Conservation (phyloP, 2,797 vertebrate genomes). For the Gambusia yucatana region DNA sequence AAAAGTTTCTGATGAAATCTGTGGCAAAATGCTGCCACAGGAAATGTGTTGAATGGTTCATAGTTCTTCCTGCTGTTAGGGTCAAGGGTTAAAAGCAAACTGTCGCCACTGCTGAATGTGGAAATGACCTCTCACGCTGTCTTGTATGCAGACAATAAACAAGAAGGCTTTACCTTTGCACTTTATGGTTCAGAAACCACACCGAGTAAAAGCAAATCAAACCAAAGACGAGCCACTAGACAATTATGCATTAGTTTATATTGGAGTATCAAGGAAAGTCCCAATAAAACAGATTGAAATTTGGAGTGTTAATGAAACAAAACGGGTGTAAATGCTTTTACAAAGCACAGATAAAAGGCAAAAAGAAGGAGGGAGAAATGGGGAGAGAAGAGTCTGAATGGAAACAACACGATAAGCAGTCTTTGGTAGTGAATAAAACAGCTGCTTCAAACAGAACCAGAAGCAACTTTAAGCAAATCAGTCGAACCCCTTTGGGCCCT, state of each 20-base stretch:
- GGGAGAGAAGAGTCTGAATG: not conserved
- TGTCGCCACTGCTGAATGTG: conserved; percentile 30
- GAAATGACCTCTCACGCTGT: conserved; percentile 24
- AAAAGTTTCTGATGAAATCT: conserved; percentile 63
- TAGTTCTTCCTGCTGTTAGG: conserved; percentile 29
- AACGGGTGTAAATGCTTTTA: not conserved
- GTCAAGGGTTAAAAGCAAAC: conserved; percentile 38
- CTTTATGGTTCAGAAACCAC: conserved; percentile 5
- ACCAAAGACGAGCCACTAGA: not conserved
- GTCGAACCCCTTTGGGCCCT: not conserved
- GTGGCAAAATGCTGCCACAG: conserved; percentile 65
- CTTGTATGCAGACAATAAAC: conserved; percentile 9
- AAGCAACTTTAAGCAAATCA: conserved; percentile 2
- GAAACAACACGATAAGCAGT: not conserved
- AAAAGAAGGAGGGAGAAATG: not conserved
- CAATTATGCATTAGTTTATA: too few relatives aligned
- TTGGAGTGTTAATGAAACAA: not conserved
- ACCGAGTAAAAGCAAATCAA: conserved; percentile 11
- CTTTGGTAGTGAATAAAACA: not conserved
- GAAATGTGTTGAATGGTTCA: conserved; percentile 46
- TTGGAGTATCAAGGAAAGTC: too few relatives aligned
- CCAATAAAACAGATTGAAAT: too few relatives aligned
- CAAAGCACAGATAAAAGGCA: not conserved
- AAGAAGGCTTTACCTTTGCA: conserved; percentile 6
- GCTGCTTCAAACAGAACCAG: conserved; percentile 1